A percentile compares a stretch with the other conserved stretches of the same genome.
phyloP scores from a whole-genome alignment of 2,888 invertebrate species.

The Desoria tigrina region DNA sequence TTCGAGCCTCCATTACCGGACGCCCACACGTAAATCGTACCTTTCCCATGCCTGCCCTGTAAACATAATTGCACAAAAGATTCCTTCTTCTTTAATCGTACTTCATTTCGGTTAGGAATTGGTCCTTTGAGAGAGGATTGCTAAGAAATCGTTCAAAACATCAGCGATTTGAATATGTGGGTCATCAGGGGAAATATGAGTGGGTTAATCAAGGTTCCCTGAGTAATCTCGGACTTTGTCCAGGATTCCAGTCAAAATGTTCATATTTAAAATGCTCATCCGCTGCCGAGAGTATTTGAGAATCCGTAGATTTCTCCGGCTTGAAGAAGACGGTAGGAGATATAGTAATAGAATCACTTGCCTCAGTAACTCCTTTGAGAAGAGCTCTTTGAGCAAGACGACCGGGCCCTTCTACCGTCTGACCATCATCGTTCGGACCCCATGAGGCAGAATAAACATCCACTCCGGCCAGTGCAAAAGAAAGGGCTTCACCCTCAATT shows the following conservation, averaged over 20 bases:
- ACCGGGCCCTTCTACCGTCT: slow-evolving; percentile 85
- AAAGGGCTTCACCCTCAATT: slow-evolving; percentile 81
- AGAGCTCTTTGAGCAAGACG: slow-evolving; percentile 75
- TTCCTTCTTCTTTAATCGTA: no score
- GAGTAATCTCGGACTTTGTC: no score
- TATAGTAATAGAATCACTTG: slow-evolving; percentile 56
- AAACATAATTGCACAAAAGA: neutral
- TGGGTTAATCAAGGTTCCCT: no score
- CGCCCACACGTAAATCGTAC: slow-evolving; percentile 88
- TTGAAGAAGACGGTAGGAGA: slow-evolving; percentile 1
- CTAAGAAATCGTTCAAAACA: no score
- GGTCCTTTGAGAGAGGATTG: no score
- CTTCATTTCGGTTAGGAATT: no score
- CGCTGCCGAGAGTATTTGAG: no score
- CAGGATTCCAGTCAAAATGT: no score
- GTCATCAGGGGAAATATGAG: no score
- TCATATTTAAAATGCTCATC: no score
- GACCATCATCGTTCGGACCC: slow-evolving; percentile 90
- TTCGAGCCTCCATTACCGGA: slow-evolving; percentile 85
- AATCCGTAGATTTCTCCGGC: neutral
- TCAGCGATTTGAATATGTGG: no score
- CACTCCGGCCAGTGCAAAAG: slow-evolving; percentile 73
- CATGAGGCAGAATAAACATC: slow-evolving; percentile 91
- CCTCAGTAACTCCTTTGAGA: slow-evolving; percentile 71
- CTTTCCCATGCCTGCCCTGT: slow-evolving; percentile 72